These are phyloP conservation scores for Drosophila melanosoma DNA, from an alignment of 2,888 invertebrate species.

Conservation along the genomic window DNA sequence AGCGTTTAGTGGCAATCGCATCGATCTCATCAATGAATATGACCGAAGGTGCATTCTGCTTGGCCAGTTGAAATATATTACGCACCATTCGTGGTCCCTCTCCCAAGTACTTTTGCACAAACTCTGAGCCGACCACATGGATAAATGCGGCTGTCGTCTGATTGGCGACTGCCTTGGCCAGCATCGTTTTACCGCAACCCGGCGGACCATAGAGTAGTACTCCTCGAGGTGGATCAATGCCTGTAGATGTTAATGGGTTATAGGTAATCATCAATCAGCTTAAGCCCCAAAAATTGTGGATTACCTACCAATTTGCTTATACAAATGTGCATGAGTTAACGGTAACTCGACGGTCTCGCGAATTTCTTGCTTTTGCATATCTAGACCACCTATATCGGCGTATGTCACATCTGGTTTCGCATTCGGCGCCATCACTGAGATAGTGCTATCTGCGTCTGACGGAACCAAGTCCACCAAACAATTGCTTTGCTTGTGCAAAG, in stretches of 20 bases:
- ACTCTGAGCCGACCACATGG: conserved; percentile 99
- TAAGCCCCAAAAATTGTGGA: accelerated
- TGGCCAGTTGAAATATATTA: conserved; percentile 98
- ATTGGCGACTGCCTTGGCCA: conserved; percentile 99
- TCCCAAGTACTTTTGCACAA: conserved; percentile 99
- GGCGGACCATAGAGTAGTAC: conserved; percentile 99
- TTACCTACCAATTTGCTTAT: conserved; percentile 95
- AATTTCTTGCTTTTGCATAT: conserved; percentile 99
- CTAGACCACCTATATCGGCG: conserved; percentile 99
- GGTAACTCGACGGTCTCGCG: conserved; percentile 99
- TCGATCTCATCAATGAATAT: conserved; percentile 99
- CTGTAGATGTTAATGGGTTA: conserved; percentile 24
- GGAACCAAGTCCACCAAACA: conserved; percentile 99
- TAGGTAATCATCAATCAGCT: neutral
- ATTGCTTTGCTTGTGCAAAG: conserved; percentile 99
- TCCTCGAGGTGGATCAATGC: conserved; percentile 98
- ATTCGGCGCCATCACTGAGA: conserved; percentile 98
- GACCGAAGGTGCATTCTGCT: conserved; percentile 99
- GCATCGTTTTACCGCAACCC: conserved; percentile 99
- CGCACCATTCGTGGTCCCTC: conserved; percentile 99
- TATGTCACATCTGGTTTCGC: conserved; percentile 98
- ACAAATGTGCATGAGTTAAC: conserved; percentile 98
- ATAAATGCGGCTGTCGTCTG: conserved; percentile 99
- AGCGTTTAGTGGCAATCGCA: conserved; percentile 99
- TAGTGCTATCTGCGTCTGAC: conserved; percentile 99